Conservation (phyloP, 2,113 vertebrate genomes). For the Empidonax traillii region DNA sequence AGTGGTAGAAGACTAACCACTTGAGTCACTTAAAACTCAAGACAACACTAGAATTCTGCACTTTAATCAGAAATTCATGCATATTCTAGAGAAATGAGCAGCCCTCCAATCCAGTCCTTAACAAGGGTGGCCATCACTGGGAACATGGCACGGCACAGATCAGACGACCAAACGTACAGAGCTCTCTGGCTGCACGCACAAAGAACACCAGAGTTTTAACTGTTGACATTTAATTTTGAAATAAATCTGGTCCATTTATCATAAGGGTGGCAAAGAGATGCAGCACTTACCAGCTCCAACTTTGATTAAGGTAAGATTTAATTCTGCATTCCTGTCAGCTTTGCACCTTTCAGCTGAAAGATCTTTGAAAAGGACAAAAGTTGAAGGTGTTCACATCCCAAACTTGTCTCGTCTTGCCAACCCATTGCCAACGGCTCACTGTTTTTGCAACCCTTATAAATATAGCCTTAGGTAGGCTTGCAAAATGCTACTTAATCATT, state of each 20-base stretch:
- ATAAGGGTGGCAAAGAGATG: neutral
- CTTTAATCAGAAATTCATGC: neutral
- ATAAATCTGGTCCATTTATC: neutral
- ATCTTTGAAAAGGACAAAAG: constrained; percentile 14
- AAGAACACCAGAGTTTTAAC: neutral
- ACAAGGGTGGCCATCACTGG: neutral
- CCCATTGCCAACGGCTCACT: neutral
- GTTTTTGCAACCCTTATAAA: constrained; percentile 23
- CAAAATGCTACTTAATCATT: constrained; percentile 58
- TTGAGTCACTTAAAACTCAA: neutral
- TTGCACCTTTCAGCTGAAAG: neutral
- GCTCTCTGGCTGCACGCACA: neutral
- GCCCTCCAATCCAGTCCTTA: neutral
- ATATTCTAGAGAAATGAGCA: neutral
- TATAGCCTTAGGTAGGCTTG: constrained; percentile 2
- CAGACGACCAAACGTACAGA: accelerated
- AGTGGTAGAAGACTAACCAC: constrained; percentile 9
- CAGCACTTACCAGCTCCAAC: neutral
- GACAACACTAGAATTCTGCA: neutral
- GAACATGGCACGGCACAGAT: neutral
- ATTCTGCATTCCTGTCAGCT: neutral
- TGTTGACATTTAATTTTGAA: neutral
- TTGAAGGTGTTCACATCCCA: neutral
- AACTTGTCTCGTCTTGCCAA: constrained; percentile 31
- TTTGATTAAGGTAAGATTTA: neutral